Percentiles rank a stretch among this genome's conserved stretches.
phyloP scores from a whole-genome alignment of 2,888 invertebrate species.

The Antitype chi region DNA sequence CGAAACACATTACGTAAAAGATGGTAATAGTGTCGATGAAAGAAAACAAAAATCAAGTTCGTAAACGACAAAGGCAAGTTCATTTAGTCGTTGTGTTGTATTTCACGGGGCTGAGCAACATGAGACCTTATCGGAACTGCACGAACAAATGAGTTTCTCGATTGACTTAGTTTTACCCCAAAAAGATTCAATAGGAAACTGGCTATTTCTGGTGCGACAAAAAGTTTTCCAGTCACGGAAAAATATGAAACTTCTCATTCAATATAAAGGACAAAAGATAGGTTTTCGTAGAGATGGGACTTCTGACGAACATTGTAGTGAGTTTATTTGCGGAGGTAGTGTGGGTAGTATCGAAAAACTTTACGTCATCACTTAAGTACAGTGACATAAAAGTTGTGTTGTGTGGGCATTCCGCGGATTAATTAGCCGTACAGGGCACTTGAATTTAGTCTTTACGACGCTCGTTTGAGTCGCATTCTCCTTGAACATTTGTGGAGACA shows the following conservation, averaged over 20 bases:
- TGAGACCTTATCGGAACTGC: slow-evolving; percentile 51
- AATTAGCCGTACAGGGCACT: slow-evolving; percentile 79
- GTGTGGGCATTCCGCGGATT: slow-evolving; percentile 72
- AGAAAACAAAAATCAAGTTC: slow-evolving; percentile 22
- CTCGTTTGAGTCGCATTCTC: slow-evolving; percentile 72
- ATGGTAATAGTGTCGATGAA: slow-evolving; percentile 21
- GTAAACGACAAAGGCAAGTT: slow-evolving; percentile 29
- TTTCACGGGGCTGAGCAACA: slow-evolving; percentile 31
- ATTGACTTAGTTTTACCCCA: slow-evolving; percentile 63
- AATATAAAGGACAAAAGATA: slow-evolving; percentile 70
- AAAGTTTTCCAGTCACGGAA: slow-evolving; percentile 68
- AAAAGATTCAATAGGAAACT: slow-evolving; percentile 63
- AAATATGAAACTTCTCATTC: slow-evolving; percentile 71
- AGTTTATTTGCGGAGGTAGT: slow-evolving; percentile 67
- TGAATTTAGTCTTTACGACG: slow-evolving; percentile 80
- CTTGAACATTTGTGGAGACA: slow-evolving; percentile 74
- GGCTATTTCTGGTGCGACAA: slow-evolving; percentile 64
- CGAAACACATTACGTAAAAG: slow-evolving; percentile 21
- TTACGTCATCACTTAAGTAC: slow-evolving; percentile 55
- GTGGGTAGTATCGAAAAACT: slow-evolving; percentile 68
- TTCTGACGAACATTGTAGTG: slow-evolving; percentile 64
- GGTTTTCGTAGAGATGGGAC: slow-evolving; percentile 54
- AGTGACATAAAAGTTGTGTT: slow-evolving; percentile 32
- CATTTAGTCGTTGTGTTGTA: slow-evolving; percentile 22
- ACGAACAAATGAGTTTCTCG: slow-evolving; percentile 53